Evolutionary conservation across 2,888 invertebrate species (phyloP), one percentile per base, ranked within the genome.

Genomic region (Agelastica alni): DNA sequence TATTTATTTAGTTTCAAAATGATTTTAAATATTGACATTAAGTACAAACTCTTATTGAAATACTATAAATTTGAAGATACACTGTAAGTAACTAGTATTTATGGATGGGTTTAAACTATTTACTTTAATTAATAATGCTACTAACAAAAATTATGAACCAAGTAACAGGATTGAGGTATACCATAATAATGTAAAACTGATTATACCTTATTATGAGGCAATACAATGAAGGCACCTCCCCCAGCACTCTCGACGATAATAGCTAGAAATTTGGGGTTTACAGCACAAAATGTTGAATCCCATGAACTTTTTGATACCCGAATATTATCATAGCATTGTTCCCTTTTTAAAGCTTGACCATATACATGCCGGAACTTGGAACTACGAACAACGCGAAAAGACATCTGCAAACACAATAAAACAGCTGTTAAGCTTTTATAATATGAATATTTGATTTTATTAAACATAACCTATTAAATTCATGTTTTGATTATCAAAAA

Each of bases 281-380:
- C 96, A 66, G 96, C 94, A 83, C 96, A 97, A 79, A 97, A 97
- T 64, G 95, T 95, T 60, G 96, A 94, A 78, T 98, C 98, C 92
- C 97, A 97, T 47, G 96, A 96, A 75, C 96, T 96, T 78, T 96
- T 95, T 61, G 96, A 96, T 62, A 97, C 96, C 76, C 95, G 83
- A 72, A 98, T 89, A 79, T 96, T 96, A 81, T 98, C 97, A 81
- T 94, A 97, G 81, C 96, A 96, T 80, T 94, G 93, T 77, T 97
- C 96, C 77, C 96, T 85, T 81, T 96, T 94, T 68, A 92, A 81
- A 69, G 93, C 88, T 74, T 91, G 91, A 66, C 93, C 94, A 73
- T 84, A 85, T 74, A 97, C 96, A 83, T 97, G 97, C 78, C 96
- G 93, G 83, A 96, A 97, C 84, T 97, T 97, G 77, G 96, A 96